These are phyloP conservation scores for Diarsia brunnea DNA, from an alignment of 2,888 invertebrate genomes.

Conservation along the genomic window DNA sequence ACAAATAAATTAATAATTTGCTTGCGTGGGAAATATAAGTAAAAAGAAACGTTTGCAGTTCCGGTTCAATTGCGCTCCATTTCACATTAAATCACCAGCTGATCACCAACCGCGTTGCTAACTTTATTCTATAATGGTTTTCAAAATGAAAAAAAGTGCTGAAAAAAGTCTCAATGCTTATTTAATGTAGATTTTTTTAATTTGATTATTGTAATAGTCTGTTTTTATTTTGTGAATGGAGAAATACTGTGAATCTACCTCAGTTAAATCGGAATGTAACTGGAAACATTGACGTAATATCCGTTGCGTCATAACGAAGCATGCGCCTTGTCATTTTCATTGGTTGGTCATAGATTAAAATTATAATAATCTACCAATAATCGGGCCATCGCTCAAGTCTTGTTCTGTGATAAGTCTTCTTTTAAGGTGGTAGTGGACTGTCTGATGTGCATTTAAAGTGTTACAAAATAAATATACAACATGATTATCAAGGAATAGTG, in stretches of 20 bases:
- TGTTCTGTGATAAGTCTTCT: slow-evolving; percentile 88
- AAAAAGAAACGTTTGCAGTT: slow-evolving; percentile 43
- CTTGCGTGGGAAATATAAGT: slow-evolving; percentile 27
- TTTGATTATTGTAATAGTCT: too few species aligned
- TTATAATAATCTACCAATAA: slow-evolving; percentile 85
- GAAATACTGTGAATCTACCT: neutral
- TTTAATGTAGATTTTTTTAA: neutral
- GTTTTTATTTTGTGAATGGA: neutral
- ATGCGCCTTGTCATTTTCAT: slow-evolving; percentile 91
- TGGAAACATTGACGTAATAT: slow-evolving; percentile 89
- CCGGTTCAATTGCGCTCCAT: slow-evolving; percentile 53
- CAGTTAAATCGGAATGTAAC: slow-evolving; percentile 60
- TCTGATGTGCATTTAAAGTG: slow-evolving; percentile 89
- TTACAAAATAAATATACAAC: slow-evolving; percentile 85
- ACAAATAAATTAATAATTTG: neutral
- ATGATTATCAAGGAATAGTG: slow-evolving; percentile 94
- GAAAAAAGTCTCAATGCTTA: neutral
- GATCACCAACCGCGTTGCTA: neutral
- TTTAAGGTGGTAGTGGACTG: slow-evolving; percentile 88
- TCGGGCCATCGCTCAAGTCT: slow-evolving; percentile 88
- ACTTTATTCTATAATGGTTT: neutral
- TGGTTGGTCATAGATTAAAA: slow-evolving; percentile 88
- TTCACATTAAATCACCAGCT: slow-evolving; percentile 19
- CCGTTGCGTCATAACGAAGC: slow-evolving; percentile 92
- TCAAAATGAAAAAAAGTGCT: neutral